Base-by-base conservation (phyloP, 2,888 invertebrate species). In the Abrostola triplasia region DNA sequence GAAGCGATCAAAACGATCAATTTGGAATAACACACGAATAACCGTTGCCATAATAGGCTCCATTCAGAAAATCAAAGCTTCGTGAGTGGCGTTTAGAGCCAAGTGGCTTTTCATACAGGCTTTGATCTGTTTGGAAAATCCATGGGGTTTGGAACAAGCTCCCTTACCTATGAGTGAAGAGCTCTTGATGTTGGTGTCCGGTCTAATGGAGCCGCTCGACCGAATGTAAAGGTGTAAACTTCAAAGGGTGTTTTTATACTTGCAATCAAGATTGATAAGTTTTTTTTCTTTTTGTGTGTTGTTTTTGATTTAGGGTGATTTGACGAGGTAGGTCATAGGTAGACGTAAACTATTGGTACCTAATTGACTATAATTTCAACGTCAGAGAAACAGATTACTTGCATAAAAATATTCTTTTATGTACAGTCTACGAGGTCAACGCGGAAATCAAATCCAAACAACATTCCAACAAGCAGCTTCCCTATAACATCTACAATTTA, bases 181-280 rank as follows among this genome's bases (percentile, higher is more conserved):
- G 24, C 67, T 52, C 54, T 77, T 64, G 35, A 64, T 35, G 51
- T 57, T 63, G 57, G 80, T 79, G 78, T 78, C 78, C 78, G 76
- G 67, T 67, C 44, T 51, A 71, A 71, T 67, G 51, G 49, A 71
- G 13, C 52, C 77, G 44, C 61, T 78, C 74, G 74, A 73, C 79
- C 79, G 77, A 71, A 77, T 77, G 74, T 70, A 77, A 78, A 79
- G 78, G 80, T 78, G 78, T 73, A 78, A 62, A 55, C 67, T 51
- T 78, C 78, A 79, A 78, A 78, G 77, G 52, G 37, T 58, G 44
- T 70, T 73, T 63, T 58, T 73, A n/a, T 59, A 52, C 13, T 53
- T 38, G 61, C 64, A 65, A 74, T 70, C 67, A 77, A 41, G 40
- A 13, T 59, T 0, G 7, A 35, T 54, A 38, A 41, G 35, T n/a